These are phyloP conservation scores for Linurgus olivaceus DNA, from an alignment of 2,797 vertebrate genomes.

Conservation along the genomic window DNA sequence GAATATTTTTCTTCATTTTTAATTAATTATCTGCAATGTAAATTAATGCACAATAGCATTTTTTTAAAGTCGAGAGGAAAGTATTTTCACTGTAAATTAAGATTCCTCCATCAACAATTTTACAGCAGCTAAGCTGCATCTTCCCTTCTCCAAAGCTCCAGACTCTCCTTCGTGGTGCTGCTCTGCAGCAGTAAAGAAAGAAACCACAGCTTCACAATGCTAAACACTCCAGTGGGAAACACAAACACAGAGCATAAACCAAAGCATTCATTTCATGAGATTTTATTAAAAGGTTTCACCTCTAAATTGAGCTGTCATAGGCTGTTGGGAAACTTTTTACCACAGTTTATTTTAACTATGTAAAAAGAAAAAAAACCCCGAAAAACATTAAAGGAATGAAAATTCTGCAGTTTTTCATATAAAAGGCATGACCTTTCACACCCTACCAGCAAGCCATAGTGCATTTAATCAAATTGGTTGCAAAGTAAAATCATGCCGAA, in stretches of 20 bases:
- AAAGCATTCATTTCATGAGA: conserved; percentile 77
- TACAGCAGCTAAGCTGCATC: conserved; percentile 20
- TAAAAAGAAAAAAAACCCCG: conserved; percentile 27
- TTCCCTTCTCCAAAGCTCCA: conserved; percentile 63
- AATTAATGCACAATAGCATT: conserved; percentile 71
- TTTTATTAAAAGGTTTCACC: conserved; percentile 84
- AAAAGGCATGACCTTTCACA: conserved; percentile 64
- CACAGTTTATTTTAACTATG: conserved; percentile 78
- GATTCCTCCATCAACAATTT: conserved; percentile 65
- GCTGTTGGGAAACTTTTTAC: conserved; percentile 76
- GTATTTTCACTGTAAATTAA: conserved; percentile 68
- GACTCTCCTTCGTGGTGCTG: conserved; percentile 47
- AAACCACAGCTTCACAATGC: conserved; percentile 60
- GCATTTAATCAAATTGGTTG: conserved; percentile 76
- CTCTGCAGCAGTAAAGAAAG: conserved; percentile 66
- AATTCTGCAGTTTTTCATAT: conserved; percentile 71
- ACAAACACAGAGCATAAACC: conserved; percentile 78
- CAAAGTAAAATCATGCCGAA: conserved; percentile 61
- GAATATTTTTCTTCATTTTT: conserved; percentile 74
- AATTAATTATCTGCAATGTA: conserved; percentile 78
- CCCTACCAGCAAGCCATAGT: conserved; percentile 67
- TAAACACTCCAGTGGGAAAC: conserved; percentile 77
- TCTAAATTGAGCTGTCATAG: conserved; percentile 79
- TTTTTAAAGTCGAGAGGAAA: conserved; percentile 64
- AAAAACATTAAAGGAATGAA: conserved; percentile 72